These are phyloP conservation scores for Alectoris magna DNA, from an alignment of 2,797 vertebrate genomes.

Conservation along the genomic window DNA sequence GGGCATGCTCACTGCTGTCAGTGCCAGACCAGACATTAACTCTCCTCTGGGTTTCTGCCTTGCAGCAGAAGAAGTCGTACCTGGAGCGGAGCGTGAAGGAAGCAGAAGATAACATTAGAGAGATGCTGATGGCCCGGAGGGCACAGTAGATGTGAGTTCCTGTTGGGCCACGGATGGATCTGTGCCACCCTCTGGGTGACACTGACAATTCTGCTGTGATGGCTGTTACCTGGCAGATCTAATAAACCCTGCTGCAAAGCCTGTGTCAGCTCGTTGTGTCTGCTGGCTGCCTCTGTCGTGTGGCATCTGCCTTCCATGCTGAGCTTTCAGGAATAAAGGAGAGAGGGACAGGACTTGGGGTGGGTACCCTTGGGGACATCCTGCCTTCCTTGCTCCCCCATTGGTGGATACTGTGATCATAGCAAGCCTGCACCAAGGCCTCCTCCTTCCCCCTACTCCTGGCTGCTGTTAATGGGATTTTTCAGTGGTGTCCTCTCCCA, in stretches of 20 bases:
- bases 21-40: background rate
- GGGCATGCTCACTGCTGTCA: background rate
- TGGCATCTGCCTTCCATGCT: accelerated
- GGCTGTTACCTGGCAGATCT: background rate
- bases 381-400: accelerated
- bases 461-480: background rate
- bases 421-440: no score
- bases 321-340: background rate
- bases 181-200: background rate
- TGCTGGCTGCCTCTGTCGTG: accelerated
- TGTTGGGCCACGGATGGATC: background rate
- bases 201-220: background rate
- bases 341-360: accelerated
- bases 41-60: background rate
- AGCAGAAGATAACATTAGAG: conserved; percentile 96
- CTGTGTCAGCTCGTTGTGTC: background rate
- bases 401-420: background rate
- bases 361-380: background rate
- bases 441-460: no score
- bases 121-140: conserved; percentile 94
- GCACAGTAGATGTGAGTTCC: conserved; percentile 80
- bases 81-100: conserved; percentile 96
- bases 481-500: background rate
- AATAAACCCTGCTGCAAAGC: background rate
- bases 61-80: conserved; percentile 95